Evolutionary conservation across 2,113 vertebrate species (phyloP), one percentile per base, ranked within the genome.

Genomic region (Varanus komodoensis): DNA sequence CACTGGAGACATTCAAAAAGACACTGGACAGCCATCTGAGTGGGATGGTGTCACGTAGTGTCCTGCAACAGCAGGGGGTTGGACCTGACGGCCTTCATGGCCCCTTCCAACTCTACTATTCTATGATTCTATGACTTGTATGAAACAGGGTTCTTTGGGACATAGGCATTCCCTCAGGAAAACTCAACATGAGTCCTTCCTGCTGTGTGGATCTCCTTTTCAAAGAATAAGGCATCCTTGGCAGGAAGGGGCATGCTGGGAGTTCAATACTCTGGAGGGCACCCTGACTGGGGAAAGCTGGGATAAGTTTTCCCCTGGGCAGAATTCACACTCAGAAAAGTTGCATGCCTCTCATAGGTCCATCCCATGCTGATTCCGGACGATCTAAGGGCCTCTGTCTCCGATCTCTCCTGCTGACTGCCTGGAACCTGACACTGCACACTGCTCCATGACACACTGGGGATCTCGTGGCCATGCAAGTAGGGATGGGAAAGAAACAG

Each of bases 401-500:
- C 68, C 29, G 11, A 38, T 27, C 54, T 11, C 57, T 69, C 38
- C 68, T 92, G 78, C 91, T 90, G 91, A 86, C 90, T 93, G 80
- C 74, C 88, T 90, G 5, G 81, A 89, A 87, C 48, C 29, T 93
- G 92, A 93, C 87, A 93, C 54, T 27, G 0, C 0, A 88, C 78
- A 94, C 92, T 79, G 93, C 32, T 54, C 32, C 67, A 0, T 1
- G 52, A 92, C 87, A 94, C 89, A 85, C 89, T n/a, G 87, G 84
- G 84, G 68, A 83, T 50, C 44, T 90, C 90, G 75, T 95, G 92
- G 92, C 87, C 92, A 73, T 0, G 0, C 12, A 75, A 89, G 69
- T 29, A 84, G 80, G 48, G 52, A 48, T 2, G 89, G 92, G 92
- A 95, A 94, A 93, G 77, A 87, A 92, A 82, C 86, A 6, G 8